Conservation (phyloP, 1,140 invertebrate genomes). For the Mycetomoellerius zeteki region DNA sequence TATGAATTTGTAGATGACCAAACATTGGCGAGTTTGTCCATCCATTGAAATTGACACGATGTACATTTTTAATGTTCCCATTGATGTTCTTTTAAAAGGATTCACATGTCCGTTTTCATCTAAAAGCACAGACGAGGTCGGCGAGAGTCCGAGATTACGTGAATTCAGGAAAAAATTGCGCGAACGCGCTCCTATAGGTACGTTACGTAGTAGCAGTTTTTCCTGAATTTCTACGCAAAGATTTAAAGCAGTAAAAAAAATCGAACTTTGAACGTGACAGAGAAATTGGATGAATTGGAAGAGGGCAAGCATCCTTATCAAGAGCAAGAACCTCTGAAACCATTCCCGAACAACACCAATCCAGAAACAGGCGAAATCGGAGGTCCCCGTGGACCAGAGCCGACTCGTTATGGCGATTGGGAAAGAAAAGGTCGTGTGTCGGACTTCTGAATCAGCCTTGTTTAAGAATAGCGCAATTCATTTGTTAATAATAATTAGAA, state of each 20-base stretch:
- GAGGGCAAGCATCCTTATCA: constrained; percentile 92
- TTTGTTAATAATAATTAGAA: constrained; percentile 41
- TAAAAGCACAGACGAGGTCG: constrained; percentile 68
- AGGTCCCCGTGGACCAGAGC: constrained; percentile 98
- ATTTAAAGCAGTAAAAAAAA: constrained; percentile 16
- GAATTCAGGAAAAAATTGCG: constrained; percentile 85
- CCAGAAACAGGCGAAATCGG: constrained; percentile 97
- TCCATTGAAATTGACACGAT: too few species aligned
- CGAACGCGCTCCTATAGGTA: constrained; percentile 84
- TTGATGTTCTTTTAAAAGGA: constrained; percentile 22
- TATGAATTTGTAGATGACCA: neutral
- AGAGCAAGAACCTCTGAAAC: constrained; percentile 94
- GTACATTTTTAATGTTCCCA: neutral
- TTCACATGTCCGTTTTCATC: constrained; percentile 64
- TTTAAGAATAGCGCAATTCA: neutral
- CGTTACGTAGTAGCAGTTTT: neutral
- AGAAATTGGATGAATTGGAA: constrained; percentile 90
- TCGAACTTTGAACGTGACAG: constrained; percentile 79
- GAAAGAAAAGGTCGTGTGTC: constrained; percentile 98
- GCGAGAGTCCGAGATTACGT: constrained; percentile 81
- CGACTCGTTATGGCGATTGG: constrained; percentile 99
- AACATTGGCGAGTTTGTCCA: neutral
- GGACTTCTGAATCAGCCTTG: constrained; percentile 92
- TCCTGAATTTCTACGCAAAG: neutral
- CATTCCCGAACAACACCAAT: constrained; percentile 96